Evolutionary conservation across 1,140 invertebrate species (phyloP), one percentile per base, ranked within the genome.

Genomic region (Ceratina japonica): DNA sequence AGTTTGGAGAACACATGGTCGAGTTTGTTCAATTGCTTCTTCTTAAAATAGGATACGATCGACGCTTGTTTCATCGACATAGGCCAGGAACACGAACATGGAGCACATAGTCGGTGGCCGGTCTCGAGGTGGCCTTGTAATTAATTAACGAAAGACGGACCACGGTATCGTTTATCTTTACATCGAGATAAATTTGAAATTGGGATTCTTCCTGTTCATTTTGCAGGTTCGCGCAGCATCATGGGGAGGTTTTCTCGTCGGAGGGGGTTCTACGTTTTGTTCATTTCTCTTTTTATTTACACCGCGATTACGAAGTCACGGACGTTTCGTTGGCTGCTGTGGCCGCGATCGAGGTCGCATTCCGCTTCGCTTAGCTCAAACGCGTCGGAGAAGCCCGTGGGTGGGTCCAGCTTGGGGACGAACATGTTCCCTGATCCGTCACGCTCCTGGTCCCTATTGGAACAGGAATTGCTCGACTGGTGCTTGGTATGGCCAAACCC

Each of bases 401-500:
- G 94, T 88, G 94, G 94, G 89, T 94, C 93, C 89, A 94, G 91
- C 85, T 94, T 92, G 89, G 94, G 92, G 89, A 92, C 90, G 92
- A 94, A 94, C 92, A 93, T 91, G 91, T 90, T 91, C 91, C 91
- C 90, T 90, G 91, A 89, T 92, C 91, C 91, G 88, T 92, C 90
- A 89, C 90, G 90, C 86, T 92, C 90, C 89, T 90, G 90, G 87
- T 92, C 91, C 89, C 88, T 86, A 90, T 88, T 88, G 89, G 83
- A 71, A 88, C 77, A 91, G 88, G 87, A 54, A 86, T 83, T 86
- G 90, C 90, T 76, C 91, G 91, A 89, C 91, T 92, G 90, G 91
- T 92, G 89, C 91, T 91, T 92, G 92, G 91, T 77, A 92, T 89
- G 88, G 89, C 91, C 86, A 92, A 87, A 79, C 91, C 90, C 89